Percentiles rank a stretch among this genome's conserved stretches.
These are phyloP conservation scores for Agapostemon virescens DNA, from an alignment of 2,888 invertebrate genomes.

Conservation along the genomic window DNA sequence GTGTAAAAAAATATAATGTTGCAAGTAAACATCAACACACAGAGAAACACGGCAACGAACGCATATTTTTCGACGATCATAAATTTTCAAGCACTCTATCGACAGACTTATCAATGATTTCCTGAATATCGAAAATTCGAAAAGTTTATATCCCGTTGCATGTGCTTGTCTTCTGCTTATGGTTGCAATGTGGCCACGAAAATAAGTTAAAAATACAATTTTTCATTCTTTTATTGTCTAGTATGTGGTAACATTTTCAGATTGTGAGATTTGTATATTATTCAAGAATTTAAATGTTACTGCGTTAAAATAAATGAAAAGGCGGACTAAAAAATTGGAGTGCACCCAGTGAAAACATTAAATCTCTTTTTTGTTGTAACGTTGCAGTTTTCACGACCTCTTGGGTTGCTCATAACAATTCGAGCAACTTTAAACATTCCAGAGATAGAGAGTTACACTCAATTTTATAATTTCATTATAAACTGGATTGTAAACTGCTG, in stretches of 20 bases:
- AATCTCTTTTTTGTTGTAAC: neutral
- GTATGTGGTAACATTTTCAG: neutral
- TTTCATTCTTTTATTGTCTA: neutral
- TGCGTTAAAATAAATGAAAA: neutral
- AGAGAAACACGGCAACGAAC: neutral
- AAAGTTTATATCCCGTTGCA: neutral
- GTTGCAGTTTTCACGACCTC: neutral
- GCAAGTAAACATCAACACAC: neutral
- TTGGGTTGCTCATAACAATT: neutral
- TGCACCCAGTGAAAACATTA: neutral
- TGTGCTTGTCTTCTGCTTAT: neutral
- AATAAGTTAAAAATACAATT: neutral
- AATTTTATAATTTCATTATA: too few species aligned
- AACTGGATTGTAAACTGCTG: neutral
- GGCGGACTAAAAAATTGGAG: neutral
- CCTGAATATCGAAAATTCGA: neutral
- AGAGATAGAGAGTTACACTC: neutral
- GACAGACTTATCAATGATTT: conserved; percentile 1
- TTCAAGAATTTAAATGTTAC: neutral
- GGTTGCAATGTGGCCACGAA: neutral
- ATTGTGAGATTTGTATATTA: neutral
- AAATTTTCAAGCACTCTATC: neutral
- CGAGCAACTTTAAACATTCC: neutral
- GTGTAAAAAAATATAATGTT: neutral
- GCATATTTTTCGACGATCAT: neutral